phyloP scores from a whole-genome alignment of 1,140 invertebrate genomes.

The Cyclargus thomasi region DNA sequence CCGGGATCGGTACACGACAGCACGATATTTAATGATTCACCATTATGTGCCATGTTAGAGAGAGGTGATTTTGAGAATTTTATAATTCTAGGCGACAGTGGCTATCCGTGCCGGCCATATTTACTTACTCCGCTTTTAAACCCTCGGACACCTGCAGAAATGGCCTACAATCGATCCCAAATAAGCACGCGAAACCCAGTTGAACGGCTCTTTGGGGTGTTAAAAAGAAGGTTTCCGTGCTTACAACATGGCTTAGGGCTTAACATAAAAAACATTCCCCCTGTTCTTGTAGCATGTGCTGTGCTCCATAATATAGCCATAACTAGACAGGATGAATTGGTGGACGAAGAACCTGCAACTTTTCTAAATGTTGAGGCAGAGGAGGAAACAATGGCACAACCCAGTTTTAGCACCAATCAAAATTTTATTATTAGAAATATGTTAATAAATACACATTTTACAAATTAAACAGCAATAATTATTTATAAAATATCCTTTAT shows the following conservation, averaged over 20 bases:
- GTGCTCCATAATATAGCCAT: not conserved
- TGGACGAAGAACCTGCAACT: not conserved
- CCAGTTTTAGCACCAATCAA: not conserved
- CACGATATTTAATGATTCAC: slow-evolving; percentile 21
- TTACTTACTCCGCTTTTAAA: slow-evolving; percentile 16
- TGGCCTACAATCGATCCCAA: slow-evolving; percentile 14
- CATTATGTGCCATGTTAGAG: slow-evolving; percentile 1
- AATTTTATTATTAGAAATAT: not conserved
- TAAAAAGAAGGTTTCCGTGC: not conserved
- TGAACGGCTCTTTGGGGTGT: slow-evolving; percentile 11
- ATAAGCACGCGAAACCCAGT: slow-evolving; percentile 17
- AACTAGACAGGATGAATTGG: not conserved
- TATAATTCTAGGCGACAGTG: slow-evolving; percentile 13
- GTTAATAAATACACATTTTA: not conserved
- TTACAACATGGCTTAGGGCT: not conserved
- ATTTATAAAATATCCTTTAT: slow-evolving; percentile 2
- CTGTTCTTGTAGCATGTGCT: not conserved
- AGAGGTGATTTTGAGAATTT: not conserved
- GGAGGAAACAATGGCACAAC: not conserved
- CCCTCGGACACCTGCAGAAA: not conserved
- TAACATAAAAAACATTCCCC: not conserved
- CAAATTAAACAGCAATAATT: not conserved
- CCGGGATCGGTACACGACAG: slow-evolving; percentile 20
- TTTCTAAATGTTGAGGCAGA: not conserved
- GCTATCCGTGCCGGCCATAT: slow-evolving; percentile 16